phyloP scores from a whole-genome alignment of 1,140 invertebrate species.

The Potamilus streckersoni region DNA sequence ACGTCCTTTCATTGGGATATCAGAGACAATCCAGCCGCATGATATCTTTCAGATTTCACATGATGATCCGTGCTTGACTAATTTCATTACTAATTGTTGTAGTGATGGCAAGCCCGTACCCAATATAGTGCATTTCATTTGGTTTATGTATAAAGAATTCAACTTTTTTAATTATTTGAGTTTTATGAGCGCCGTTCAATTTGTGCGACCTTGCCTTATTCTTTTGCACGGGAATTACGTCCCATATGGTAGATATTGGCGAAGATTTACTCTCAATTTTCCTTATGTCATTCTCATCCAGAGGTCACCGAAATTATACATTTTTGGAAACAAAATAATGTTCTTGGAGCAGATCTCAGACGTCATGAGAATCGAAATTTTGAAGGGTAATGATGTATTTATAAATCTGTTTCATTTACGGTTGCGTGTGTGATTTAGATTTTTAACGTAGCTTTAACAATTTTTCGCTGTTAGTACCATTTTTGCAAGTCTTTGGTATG shows the following conservation, averaged over 20 bases:
- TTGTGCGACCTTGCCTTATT: constrained; percentile 15
- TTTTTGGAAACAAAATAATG: constrained; percentile 5
- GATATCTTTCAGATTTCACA: background rate
- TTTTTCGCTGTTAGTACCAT: too few species aligned
- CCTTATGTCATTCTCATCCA: constrained; percentile 18
- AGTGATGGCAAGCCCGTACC: background rate
- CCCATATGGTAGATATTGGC: constrained; percentile 18
- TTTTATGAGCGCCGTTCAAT: constrained; percentile 14
- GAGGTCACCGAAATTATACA: background rate
- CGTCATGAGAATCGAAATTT: constrained; percentile 17
- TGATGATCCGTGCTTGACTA: background rate
- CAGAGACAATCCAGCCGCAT: background rate
- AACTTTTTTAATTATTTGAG: constrained; percentile 17
- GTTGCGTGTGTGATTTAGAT: too few species aligned
- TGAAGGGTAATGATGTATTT: constrained; percentile 44
- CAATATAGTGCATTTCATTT: constrained; percentile 20
- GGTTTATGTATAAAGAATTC: constrained; percentile 1
- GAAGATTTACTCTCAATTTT: background rate
- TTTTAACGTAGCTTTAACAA: too few species aligned
- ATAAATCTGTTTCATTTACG: too few species aligned
- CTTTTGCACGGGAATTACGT: constrained; percentile 10
- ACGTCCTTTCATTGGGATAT: too few species aligned
- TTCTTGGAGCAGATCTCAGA: constrained; percentile 8
- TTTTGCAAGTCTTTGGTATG: too few species aligned
- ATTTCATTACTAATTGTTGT: constrained; percentile 5